phyloP scores from a whole-genome alignment of 2,797 vertebrate species.

The Hyperoplus immaculatus region DNA sequence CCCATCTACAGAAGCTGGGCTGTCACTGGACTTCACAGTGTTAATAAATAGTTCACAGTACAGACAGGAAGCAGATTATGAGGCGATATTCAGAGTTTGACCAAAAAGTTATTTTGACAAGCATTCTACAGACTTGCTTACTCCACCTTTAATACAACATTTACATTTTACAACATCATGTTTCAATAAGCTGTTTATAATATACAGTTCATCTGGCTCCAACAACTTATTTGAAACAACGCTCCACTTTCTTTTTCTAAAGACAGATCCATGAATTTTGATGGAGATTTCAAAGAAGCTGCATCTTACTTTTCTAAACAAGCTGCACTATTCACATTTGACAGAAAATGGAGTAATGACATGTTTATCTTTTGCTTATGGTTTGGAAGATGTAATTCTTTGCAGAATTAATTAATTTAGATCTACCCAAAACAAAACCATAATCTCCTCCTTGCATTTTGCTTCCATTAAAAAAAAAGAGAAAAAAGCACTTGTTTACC shows the following conservation, averaged over 20 bases:
- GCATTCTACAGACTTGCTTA: too few species aligned
- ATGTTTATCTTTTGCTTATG: neutral
- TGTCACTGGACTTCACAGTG: neutral
- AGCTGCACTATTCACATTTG: neutral
- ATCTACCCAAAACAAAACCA: neutral
- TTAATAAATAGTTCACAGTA: neutral
- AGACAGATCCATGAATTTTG: neutral
- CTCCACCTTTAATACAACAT: too few species aligned
- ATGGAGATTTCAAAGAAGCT: neutral
- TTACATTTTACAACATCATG: too few species aligned
- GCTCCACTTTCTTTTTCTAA: too few species aligned
- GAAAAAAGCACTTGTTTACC: neutral
- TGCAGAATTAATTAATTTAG: neutral
- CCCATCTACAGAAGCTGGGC: too few species aligned
- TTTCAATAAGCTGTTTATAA: too few species aligned
- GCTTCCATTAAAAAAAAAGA: neutral
- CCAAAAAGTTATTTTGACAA: too few species aligned
- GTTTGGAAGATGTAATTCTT: neutral
- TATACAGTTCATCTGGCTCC: neutral
- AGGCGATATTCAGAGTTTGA: too few species aligned
- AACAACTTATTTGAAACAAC: neutral
- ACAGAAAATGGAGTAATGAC: neutral
- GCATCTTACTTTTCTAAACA: neutral
- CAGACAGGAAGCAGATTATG: too few species aligned
- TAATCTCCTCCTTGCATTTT: neutral